Percentiles rank a stretch among this genome's conserved stretches.
Evolutionary conservation across 2,797 vertebrate genomes (phyloP).

Genomic region (Momotus momota): DNA sequence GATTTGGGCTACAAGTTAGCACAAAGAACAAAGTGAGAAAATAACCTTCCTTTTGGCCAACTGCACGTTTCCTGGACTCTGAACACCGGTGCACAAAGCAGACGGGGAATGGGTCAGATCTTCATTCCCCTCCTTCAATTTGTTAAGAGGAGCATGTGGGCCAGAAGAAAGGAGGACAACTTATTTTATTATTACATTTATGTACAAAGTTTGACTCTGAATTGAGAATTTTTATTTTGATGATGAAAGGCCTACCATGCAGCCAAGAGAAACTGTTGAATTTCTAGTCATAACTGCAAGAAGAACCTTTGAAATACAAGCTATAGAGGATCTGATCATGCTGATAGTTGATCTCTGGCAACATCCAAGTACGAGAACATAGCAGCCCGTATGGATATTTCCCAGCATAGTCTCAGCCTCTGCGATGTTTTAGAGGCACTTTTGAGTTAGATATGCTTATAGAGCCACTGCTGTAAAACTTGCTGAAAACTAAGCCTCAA

Average conservation of each 20-base stretch:
- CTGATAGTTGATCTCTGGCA: not conserved
- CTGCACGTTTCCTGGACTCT: not conserved
- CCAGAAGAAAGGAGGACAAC: not conserved
- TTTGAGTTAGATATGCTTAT: not conserved
- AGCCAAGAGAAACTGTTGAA: not conserved
- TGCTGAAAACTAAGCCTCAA: not conserved
- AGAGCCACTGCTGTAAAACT: not conserved
- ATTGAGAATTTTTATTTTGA: not conserved
- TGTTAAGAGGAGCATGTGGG: not conserved
- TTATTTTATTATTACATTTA: not conserved
- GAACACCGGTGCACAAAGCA: not conserved
- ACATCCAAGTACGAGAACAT: fast-evolving
- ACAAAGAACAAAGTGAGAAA: not conserved
- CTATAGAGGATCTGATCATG: not conserved
- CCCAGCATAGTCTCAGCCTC: not conserved
- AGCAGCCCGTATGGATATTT: not conserved
- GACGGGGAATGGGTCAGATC: not conserved
- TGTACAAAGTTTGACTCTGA: not conserved
- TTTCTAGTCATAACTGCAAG: not conserved
- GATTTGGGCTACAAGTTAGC: not conserved
- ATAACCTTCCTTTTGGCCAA: not conserved
- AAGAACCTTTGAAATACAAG: not conserved
- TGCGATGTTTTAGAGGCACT: not conserved
- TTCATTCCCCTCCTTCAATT: not conserved
- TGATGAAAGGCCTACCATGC: not conserved